These are phyloP conservation scores for Calliphora vomitoria DNA, from an alignment of 2,888 invertebrate species.

Conservation along the genomic window DNA sequence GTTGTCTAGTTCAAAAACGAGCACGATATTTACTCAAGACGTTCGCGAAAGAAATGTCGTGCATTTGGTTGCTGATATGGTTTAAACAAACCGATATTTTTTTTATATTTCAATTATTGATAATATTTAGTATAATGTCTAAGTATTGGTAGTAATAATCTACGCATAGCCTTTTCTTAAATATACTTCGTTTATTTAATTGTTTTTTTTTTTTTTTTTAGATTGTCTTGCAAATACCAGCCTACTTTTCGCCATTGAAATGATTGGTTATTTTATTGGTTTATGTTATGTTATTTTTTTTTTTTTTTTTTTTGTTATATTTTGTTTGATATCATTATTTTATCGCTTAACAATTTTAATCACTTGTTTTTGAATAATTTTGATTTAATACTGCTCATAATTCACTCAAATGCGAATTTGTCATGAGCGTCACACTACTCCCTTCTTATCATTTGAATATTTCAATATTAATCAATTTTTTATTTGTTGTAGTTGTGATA, in stretches of 20 bases:
- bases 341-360: constrained; percentile 1
- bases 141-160: background rate
- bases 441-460: constrained; percentile 15
- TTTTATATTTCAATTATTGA: background rate
- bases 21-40: constrained; percentile 43
- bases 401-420: background rate
- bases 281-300: too few relatives aligned
- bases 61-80: constrained; percentile 30
- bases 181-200: background rate
- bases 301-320: background rate
- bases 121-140: background rate
- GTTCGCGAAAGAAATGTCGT: constrained; percentile 56
- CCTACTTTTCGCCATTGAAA: constrained; percentile 24
- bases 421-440: constrained; percentile 2
- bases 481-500: constrained; percentile 4
- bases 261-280: constrained; percentile 23
- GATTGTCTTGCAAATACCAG: constrained; percentile 2
- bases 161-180: background rate
- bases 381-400: constrained; percentile 19
- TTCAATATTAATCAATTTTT: background rate
- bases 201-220: too few relatives aligned
- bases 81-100: constrained; percentile 34
- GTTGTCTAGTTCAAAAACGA: background rate
- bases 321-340: background rate
- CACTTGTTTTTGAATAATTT: constrained; percentile 10